Base-by-base conservation (phyloP, 2,113 vertebrate genomes). In the Cebidichthys violaceus region DNA sequence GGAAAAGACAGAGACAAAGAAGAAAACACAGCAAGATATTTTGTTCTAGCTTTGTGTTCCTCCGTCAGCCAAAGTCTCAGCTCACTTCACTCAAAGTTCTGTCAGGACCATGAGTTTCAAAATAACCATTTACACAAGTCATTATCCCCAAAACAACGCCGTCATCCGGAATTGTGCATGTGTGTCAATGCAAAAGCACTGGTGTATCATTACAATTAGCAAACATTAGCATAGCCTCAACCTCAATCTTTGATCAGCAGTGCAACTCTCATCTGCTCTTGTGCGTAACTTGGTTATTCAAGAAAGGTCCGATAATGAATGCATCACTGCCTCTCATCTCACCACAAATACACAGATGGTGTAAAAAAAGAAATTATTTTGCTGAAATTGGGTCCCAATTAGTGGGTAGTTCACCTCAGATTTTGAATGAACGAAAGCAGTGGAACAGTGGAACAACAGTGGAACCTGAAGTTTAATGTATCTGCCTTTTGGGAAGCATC, bases 81-180 rank as follows among this genome's bases (percentile, higher is more conserved):
- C 65, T 90, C 86, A 91, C 88, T 89, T 87, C 76, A 84, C 84
- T 73, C 4, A 33, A 82, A 69, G 78, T 69, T 86, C 77, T 81
- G 72, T 75, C 76, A 84, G 64, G 74, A 83, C 67, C 73, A 68
- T 86, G 71, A 70, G 84, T 70, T 81, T 75, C 78, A 90, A 89
- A 88, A 59, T 55, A 74, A 86, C 75, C 35, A 47, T 82, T 85
- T 84, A 88, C 88, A 86, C 77, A 80, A 41, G 0, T 61, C 75
- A 85, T 87, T 86, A 84, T 64, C 66, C 69, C 70, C 71, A 86
- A 87, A 91, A 84, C 80, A 88, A 88, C 86, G 52, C 41, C n/a
- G 60, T 87, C 86, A 85, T 85, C 77, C 82, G 79, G 74, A 88
- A 78, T 37, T 75, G 79, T 59, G 57, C 2, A 2, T 41, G 69